A percentile compares a stretch with the other conserved stretches of the same genome.
phyloP scores from a whole-genome alignment of 2,888 invertebrate genomes.

The Eristalinus aeneus region DNA sequence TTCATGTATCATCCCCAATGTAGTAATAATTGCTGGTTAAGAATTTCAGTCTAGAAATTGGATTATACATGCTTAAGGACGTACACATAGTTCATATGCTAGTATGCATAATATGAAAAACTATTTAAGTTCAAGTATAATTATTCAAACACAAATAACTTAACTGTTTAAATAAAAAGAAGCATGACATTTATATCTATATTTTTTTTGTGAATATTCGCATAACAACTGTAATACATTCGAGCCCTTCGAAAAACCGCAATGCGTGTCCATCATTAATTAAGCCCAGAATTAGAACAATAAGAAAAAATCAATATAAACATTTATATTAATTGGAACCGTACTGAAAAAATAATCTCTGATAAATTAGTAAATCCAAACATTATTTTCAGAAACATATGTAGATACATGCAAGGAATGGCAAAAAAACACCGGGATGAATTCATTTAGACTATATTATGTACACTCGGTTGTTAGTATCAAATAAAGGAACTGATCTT shows the following conservation, averaged over 20 bases:
- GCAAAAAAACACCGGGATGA: slow-evolving; percentile 52
- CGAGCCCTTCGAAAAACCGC: slow-evolving; percentile 28
- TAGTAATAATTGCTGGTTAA: too few relatives aligned
- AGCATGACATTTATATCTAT: too few relatives aligned
- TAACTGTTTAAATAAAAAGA: too few relatives aligned
- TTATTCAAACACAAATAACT: too few relatives aligned
- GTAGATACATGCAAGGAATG: slow-evolving; percentile 10
- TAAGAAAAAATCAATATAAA: slow-evolving; percentile 58
- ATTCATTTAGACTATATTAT: slow-evolving; percentile 21
- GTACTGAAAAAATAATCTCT: slow-evolving; percentile 57
- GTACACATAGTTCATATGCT: too few relatives aligned
- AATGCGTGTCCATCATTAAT: slow-evolving; percentile 53
- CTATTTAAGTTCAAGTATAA: too few relatives aligned
- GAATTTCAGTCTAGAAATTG: too few relatives aligned
- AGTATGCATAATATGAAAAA: too few relatives aligned
- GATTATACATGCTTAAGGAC: too few relatives aligned
- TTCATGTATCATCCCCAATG: too few relatives aligned
- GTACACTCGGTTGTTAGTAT: slow-evolving; percentile 13
- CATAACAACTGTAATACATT: too few relatives aligned
- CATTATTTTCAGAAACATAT: slow-evolving; percentile 43
- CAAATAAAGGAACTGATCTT: slow-evolving; percentile 47
- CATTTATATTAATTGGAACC: slow-evolving; percentile 24
- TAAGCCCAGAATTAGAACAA: slow-evolving; percentile 55
- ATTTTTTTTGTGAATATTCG: too few relatives aligned
- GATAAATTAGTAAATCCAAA: slow-evolving; percentile 62